These are phyloP conservation scores for Drosophila diplacantha DNA, from an alignment of 2,888 invertebrate genomes.

Conservation along the genomic window DNA sequence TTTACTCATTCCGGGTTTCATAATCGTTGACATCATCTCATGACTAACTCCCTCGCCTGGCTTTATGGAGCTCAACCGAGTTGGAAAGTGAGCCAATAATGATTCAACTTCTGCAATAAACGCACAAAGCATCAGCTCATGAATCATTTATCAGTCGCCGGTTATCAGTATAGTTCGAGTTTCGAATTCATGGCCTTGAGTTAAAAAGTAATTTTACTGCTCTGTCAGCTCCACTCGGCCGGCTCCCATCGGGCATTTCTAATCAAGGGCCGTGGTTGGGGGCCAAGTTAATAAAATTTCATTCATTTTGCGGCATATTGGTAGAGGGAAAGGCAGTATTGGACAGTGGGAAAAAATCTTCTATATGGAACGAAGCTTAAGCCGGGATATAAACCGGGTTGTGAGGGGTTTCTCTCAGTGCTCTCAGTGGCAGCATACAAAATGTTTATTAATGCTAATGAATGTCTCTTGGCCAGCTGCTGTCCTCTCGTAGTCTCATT, in stretches of 20 bases:
- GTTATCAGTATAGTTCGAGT: conserved; percentile 35
- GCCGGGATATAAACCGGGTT: too few relatives aligned
- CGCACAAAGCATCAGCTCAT: conserved; percentile 31
- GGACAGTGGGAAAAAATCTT: conserved; percentile 9
- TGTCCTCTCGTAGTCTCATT: conserved; percentile 24
- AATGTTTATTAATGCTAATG: conserved; percentile 60
- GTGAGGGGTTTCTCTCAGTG: conserved; percentile 26
- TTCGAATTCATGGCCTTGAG: conserved; percentile 28
- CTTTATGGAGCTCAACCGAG: conserved; percentile 24
- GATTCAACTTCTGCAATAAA: conserved; percentile 36
- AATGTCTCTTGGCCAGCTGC: conserved; percentile 38
- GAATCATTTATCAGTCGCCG: conserved; percentile 36
- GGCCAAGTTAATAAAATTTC: conserved; percentile 41
- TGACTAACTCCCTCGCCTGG: conserved; percentile 27
- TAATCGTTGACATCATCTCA: conserved; percentile 34
- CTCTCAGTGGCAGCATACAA: conserved; percentile 45
- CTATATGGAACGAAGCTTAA: not conserved
- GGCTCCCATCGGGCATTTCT: conserved; percentile 26
- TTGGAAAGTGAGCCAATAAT: conserved; percentile 23
- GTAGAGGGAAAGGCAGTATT: not conserved
- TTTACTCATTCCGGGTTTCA: not conserved
- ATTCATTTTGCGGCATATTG: conserved; percentile 35
- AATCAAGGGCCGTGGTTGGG: conserved; percentile 29
- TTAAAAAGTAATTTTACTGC: conserved; percentile 41
- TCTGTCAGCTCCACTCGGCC: conserved; percentile 14